Percentiles rank a stretch among this genome's conserved stretches.
These are phyloP conservation scores for Glareola pratincola DNA, from an alignment of 2,113 vertebrate genomes.

Conservation along the genomic window DNA sequence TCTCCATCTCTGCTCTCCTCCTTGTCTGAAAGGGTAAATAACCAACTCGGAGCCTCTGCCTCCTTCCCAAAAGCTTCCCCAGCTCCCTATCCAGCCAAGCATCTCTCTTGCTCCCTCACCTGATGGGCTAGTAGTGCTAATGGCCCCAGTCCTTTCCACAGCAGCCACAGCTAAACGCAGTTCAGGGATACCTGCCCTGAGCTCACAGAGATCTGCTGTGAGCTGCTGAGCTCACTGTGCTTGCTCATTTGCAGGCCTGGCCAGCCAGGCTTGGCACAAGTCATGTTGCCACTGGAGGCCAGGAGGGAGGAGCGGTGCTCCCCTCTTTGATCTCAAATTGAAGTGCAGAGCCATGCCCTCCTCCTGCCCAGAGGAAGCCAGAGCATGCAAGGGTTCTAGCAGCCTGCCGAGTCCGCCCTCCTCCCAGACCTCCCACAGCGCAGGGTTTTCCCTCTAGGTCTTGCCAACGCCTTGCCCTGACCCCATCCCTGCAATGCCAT, in stretches of 20 bases:
- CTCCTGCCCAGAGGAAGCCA: conserved; percentile 24
- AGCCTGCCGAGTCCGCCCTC: background rate
- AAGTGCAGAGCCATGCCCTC: background rate
- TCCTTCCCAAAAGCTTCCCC: background rate
- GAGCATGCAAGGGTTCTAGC: background rate
- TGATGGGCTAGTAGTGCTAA: background rate
- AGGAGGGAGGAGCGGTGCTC: background rate
- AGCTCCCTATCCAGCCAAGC: background rate
- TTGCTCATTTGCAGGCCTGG: background rate
- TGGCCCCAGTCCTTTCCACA: background rate
- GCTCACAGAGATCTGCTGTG: background rate
- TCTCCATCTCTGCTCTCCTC: background rate
- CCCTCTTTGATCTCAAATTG: conserved; percentile 21
- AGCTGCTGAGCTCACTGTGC: background rate
- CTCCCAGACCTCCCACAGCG: background rate
- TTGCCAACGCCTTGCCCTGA: background rate
- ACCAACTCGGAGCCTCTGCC: background rate
- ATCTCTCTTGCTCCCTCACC: background rate
- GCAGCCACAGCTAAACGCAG: rapidly evolving
- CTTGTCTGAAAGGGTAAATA: background rate
- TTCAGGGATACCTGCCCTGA: background rate
- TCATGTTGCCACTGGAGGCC: background rate
- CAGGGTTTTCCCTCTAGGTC: conserved; percentile 6
- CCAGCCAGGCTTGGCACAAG: background rate
- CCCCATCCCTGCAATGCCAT: background rate